Conservation (phyloP, 2,113 vertebrate species). For the Platichthys flesus region DNA sequence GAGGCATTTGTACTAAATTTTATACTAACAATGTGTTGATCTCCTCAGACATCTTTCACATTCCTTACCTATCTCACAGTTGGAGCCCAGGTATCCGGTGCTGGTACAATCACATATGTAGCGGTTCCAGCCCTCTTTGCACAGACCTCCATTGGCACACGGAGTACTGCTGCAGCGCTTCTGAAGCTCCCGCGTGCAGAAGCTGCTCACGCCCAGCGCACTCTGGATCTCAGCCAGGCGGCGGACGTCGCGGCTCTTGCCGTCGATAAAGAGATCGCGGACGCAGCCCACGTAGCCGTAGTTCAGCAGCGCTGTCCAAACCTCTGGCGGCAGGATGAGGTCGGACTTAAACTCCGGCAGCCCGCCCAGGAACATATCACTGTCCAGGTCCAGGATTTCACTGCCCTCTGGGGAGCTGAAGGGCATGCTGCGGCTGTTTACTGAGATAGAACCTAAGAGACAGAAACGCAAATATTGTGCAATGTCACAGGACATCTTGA, state of each 20-base stretch:
- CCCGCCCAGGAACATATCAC: slow-evolving; percentile 91
- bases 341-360: slow-evolving; percentile 86
- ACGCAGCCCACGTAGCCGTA: slow-evolving; percentile 93
- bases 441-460: slow-evolving; percentile 88
- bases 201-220: slow-evolving; percentile 85
- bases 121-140: slow-evolving; percentile 95
- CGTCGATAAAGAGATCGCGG: slow-evolving; percentile 93
- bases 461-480: not conserved
- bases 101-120: slow-evolving; percentile 92
- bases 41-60: too few species aligned
- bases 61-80: slow-evolving; percentile 89
- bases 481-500: not conserved
- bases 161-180: slow-evolving; percentile 88
- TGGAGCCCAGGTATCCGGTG: slow-evolving; percentile 89
- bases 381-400: slow-evolving; percentile 92
- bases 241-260: slow-evolving; percentile 90
- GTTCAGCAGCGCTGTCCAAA: slow-evolving; percentile 92
- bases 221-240: slow-evolving; percentile 88
- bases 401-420: slow-evolving; percentile 93
- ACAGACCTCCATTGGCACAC: slow-evolving; percentile 87
- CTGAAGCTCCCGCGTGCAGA: slow-evolving; percentile 90
- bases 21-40: not conserved
- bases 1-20: not conserved
- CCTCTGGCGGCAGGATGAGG: slow-evolving; percentile 89
- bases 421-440: slow-evolving; percentile 92